phyloP scores from a whole-genome alignment of 2,113 vertebrate genomes.

The Caranx ignobilis region DNA sequence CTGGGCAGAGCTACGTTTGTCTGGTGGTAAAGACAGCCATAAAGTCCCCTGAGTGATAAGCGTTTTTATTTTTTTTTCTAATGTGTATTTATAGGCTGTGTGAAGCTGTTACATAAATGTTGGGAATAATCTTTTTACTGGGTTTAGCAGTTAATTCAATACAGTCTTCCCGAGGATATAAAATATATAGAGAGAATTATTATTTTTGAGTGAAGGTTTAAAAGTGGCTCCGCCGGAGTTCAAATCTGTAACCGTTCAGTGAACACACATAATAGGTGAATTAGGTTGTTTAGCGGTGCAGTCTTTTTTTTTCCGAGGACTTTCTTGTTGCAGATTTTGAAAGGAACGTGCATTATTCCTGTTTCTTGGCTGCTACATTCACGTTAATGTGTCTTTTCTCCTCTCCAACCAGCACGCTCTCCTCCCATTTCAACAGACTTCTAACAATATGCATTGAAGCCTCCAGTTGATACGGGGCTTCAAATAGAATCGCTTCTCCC shows the following conservation, averaged over 20 bases:
- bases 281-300: conserved; percentile 36
- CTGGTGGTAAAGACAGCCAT: conserved; percentile 18
- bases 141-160: conserved; percentile 35
- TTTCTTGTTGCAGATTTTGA: conserved; percentile 9
- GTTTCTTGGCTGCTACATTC: conserved; percentile 11
- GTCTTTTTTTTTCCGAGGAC: conserved; percentile 39
- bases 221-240: conserved; percentile 15
- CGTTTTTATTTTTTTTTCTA: background rate
- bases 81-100: conserved; percentile 27
- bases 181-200: conserved; percentile 4
- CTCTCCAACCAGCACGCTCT: conserved; percentile 31
- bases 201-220: conserved; percentile 32
- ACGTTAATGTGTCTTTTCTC: conserved; percentile 58
- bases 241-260: conserved; percentile 9
- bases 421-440: conserved; percentile 62
- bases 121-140: conserved; percentile 8
- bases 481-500: conserved; percentile 69
- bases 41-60: conserved; percentile 24
- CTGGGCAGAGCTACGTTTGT: conserved; percentile 10
- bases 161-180: conserved; percentile 12
- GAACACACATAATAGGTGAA: conserved; percentile 24
- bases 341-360: conserved; percentile 11
- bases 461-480: conserved; percentile 58
- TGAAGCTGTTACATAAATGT: conserved; percentile 32
- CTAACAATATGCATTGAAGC: conserved; percentile 63